phyloP scores from a whole-genome alignment of 1,140 invertebrate genomes.

The Dendrolimus kikuchii region DNA sequence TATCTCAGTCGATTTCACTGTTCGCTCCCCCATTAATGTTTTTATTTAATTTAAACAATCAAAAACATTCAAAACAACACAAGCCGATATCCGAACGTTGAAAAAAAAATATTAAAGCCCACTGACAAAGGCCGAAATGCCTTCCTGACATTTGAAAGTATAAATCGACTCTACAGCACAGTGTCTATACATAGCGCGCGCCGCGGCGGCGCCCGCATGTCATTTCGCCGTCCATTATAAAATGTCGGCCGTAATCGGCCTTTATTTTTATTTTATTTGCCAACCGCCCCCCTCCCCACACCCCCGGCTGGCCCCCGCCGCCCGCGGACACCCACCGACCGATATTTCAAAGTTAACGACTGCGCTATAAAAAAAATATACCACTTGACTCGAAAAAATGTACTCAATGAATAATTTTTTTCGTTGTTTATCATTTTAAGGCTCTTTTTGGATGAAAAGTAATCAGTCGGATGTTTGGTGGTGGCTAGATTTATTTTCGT shows the following conservation, averaged over 20 bases:
- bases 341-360: slow-evolving; percentile 69
- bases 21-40: too few species aligned
- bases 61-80: too few species aligned
- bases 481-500: too few species aligned
- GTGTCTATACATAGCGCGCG: slow-evolving; percentile 27
- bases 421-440: too few species aligned
- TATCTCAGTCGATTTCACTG: too few species aligned
- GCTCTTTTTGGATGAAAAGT: too few species aligned
- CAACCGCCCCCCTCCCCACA: slow-evolving; percentile 23
- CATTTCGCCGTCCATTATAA: slow-evolving; percentile 64
- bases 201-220: slow-evolving; percentile 59
- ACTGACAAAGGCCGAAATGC: too few species aligned
- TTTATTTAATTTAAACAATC: too few species aligned
- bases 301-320: slow-evolving; percentile 14
- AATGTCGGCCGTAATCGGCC: slow-evolving; percentile 62
- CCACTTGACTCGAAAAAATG: slow-evolving; percentile 42
- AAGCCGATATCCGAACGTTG: too few species aligned
- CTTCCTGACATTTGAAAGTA: slow-evolving; percentile 24
- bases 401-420: slow-evolving; percentile 33
- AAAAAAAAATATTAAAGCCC: too few species aligned
- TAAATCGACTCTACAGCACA: too few species aligned
- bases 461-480: too few species aligned
- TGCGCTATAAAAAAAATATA: slow-evolving; percentile 54
- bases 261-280: slow-evolving; percentile 69
- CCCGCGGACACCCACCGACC: slow-evolving; percentile 22